Conservation (phyloP, 2,113 vertebrate genomes). For the Orientallactaga bullata region DNA sequence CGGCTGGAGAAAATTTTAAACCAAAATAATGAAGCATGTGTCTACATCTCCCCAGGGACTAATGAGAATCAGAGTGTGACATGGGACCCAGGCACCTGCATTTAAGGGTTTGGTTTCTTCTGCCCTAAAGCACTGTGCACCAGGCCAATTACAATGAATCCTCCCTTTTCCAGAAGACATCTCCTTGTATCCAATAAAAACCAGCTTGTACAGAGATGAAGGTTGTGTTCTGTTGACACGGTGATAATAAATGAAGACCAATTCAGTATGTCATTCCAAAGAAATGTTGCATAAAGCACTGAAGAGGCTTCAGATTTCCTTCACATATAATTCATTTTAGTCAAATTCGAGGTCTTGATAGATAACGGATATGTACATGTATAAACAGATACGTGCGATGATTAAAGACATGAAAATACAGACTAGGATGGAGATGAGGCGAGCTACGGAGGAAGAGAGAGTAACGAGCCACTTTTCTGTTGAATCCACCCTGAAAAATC, state of each 20-base stretch:
- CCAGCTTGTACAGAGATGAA: not conserved
- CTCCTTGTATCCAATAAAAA: not conserved
- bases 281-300: not conserved
- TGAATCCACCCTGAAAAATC: not conserved
- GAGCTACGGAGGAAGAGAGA: not conserved
- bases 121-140: rapidly evolving
- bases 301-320: not conserved
- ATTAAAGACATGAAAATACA: not conserved
- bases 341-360: not conserved
- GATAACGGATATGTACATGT: not conserved
- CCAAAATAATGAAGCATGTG: not conserved
- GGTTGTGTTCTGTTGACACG: not conserved
- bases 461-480: not conserved
- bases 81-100: no score
- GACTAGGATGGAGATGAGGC: not conserved
- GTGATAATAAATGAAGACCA: not conserved
- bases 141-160: rapidly evolving
- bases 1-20: not conserved
- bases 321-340: not conserved
- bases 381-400: not conserved
- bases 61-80: rapidly evolving
- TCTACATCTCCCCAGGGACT: not conserved
- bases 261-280: not conserved
- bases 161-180: not conserved
- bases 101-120: no score